Evolutionary conservation across 2,113 vertebrate species (phyloP).

Genomic region (Carettochelys insculpta): DNA sequence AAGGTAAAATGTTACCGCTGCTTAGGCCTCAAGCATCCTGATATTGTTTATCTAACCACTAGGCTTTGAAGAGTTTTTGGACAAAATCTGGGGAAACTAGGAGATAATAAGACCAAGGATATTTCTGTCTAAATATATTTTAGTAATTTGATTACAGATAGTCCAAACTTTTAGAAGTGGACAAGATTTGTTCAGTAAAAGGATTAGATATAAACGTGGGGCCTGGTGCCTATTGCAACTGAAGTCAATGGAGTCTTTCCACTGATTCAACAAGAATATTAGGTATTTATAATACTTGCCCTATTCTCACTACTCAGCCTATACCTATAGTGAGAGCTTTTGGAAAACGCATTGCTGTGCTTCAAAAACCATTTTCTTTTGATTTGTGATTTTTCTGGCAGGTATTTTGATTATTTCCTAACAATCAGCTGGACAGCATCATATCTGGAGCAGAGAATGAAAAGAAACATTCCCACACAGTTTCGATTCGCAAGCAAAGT

Average conservation of each 20-base stretch:
- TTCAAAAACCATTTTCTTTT: background rate
- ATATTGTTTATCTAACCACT: constrained; percentile 65
- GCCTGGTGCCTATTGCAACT: constrained; percentile 54
- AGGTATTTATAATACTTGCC: constrained; percentile 20
- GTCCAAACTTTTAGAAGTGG: constrained; percentile 50
- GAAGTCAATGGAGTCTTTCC: constrained; percentile 66
- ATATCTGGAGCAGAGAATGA: background rate
- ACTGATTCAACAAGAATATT: constrained; percentile 40
- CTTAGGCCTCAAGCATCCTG: constrained; percentile 52
- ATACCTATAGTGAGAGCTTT: background rate
- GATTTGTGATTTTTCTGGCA: background rate
- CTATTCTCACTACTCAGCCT: constrained; percentile 6
- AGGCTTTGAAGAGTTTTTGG: constrained; percentile 48
- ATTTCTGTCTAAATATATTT: constrained; percentile 36
- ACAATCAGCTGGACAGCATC: background rate
- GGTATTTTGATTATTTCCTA: background rate
- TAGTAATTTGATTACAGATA: constrained; percentile 43
- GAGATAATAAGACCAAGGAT: constrained; percentile 48
- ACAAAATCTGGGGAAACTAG: constrained; percentile 30
- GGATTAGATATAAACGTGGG: constrained; percentile 39
- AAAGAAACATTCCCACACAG: background rate
- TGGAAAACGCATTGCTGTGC: background rate
- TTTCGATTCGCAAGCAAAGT: background rate
- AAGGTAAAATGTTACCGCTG: constrained; percentile 45
- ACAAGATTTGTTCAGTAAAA: constrained; percentile 38